phyloP scores from a whole-genome alignment of 64 coral and sea anemone species.

The Hydrozoanthus tunicans region DNA sequence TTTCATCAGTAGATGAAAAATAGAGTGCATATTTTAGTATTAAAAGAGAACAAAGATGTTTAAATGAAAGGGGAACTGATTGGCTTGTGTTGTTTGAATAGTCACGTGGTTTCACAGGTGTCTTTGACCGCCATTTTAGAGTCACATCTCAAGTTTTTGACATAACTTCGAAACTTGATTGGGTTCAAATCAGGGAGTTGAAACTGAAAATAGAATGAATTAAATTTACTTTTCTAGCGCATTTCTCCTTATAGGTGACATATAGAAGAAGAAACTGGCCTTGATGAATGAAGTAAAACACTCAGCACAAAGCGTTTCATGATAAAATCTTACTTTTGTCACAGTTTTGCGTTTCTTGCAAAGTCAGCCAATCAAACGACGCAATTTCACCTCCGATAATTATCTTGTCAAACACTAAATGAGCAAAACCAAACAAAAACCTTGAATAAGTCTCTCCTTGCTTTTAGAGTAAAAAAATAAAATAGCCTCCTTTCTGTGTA shows the following conservation, averaged over 20 bases:
- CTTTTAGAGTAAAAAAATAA: no score
- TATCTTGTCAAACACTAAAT: not conserved
- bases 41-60: slow-evolving; percentile 42
- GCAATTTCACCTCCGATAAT: not conserved
- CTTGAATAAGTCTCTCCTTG: no score
- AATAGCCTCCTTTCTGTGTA: no score
- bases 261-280: not conserved
- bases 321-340: not conserved
- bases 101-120: slow-evolving; percentile 56
- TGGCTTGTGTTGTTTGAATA: slow-evolving; percentile 1
- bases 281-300: slow-evolving; percentile 25
- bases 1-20: slow-evolving; percentile 40
- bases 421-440: not conserved
- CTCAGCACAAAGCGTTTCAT: slow-evolving; percentile 25
- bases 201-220: not conserved
- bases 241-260: not conserved
- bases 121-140: slow-evolving; percentile 54
- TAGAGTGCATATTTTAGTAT: slow-evolving; percentile 2
- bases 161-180: not conserved
- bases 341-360: not conserved
- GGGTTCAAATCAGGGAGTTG: not conserved
- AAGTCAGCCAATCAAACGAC: not conserved
- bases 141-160: slow-evolving; percentile 2
- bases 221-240: not conserved
- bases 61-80: slow-evolving; percentile 18